Evolutionary conservation across 2,113 vertebrate genomes (phyloP), one percentile per base, ranked within the genome.

Genomic region (Gavialis gangeticus): DNA sequence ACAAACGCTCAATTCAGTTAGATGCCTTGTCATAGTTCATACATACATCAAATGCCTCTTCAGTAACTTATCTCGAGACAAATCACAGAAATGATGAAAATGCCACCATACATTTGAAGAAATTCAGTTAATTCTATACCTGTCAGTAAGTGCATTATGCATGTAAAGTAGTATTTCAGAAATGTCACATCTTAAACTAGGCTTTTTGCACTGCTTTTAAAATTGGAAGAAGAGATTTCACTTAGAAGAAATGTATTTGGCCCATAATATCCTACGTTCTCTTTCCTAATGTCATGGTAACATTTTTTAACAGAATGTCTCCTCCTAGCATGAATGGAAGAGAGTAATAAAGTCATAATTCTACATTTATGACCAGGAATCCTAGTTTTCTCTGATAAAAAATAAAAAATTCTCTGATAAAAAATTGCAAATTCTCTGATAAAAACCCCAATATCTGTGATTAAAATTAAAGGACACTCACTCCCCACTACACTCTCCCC

Each of bases 1-100:
- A 60, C 57, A 58, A 27, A 46, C 69, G 66, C 54, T n/a, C 87
- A n/a, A 66, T 5, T 5, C 0, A 0, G 85, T 19, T 17, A 37
- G 76, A 92, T 37, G 25, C 30, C 34, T 71, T 15, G 7, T 24
- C 21, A 46, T 6, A 46, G 21, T 6, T 73, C 21, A 46, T 15
- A 37, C 69, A 25, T 24, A 28, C 75, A 75, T 18, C 82, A 19
- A 82, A 37, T 86, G 54, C 83, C 2, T 5, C 60, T 56, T 76
- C 73, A 58, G 55, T 82, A n/a, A 24, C 34, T 59, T 19, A 15
- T 59, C 2, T 0, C 3, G 58, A 88, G 80, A 76, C 46, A 46
- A 25, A 60, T 84, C 81, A 64, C 24, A 88, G 66, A 88, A 85
- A 71, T 27, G 10, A 62, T 54, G 71, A 37, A 37, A 80, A 87